Evolutionary conservation across 2,797 vertebrate species (phyloP), one percentile per base, ranked within the genome.

Genomic region (Sarcophilus harrisii): DNA sequence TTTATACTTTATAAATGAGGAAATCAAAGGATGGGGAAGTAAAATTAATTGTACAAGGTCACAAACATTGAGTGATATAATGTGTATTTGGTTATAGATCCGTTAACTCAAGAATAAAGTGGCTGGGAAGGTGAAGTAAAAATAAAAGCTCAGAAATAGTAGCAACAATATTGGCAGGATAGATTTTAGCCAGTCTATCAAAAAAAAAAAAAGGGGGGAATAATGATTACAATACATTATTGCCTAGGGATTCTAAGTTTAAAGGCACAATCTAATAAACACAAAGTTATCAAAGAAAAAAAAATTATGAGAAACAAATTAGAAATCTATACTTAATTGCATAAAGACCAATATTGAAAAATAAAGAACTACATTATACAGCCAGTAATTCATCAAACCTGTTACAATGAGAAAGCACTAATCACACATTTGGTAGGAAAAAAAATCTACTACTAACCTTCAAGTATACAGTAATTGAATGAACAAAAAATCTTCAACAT

Each of bases 41-140:
- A 18, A 58, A 58, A 24, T 58, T 13, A 57, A 12, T 57, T 57
- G 57, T 14, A 11, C 57, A 57, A 13, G 11, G 11, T 57, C 57
- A 57, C 52, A 52, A 52, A 52, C 52, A 52, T 52, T 52, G 57
- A 58, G 57, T 58, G 57, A 58, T 18, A 58, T 16, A 21, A 18
- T 18, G 14, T 58, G 4, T 21, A 58, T 57, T 57, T 57, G 57
- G 2, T 52, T 52, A 52, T n/a, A n/a, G n/a, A n/a, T n/a, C n/a
- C n/a, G n/a, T n/a, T n/a, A n/a, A n/a, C n/a, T n/a, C n/a, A 73
- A 73, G 66, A 73, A 73, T 73, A 94, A 93, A 94, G 66, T 94
- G 87, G 9, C 1, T 81, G 6, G 59, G 87, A 60, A 54, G 1
- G 54, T 90, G 92, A 95, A 95, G 92, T 90, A 93, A 95, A 95